A percentile compares a stretch with the other conserved stretches of the same genome.
These are phyloP conservation scores for Lamellibrachia satsuma DNA, from an alignment of 2,888 invertebrate genomes.

Conservation along the genomic window DNA sequence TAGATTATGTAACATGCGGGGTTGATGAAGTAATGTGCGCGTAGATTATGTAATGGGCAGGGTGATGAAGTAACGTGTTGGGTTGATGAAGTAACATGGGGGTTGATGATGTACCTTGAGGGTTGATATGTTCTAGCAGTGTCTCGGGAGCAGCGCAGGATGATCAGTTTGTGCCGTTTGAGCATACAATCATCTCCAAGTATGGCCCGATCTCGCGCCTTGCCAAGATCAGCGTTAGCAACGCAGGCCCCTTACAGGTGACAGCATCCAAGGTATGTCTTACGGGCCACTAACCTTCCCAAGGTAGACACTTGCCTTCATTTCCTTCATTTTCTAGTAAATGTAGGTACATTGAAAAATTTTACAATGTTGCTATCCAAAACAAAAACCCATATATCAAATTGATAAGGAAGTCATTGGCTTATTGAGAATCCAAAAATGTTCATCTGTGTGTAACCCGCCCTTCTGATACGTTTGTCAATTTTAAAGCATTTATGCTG, in stretches of 20 bases:
- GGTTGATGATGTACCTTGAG: background rate
- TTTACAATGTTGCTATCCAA: no score
- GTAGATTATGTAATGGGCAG: background rate
- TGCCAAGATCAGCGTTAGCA: conserved; percentile 41
- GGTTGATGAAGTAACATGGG: background rate
- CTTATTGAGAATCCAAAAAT: no score
- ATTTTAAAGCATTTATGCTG: no score
- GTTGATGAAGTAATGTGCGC: background rate
- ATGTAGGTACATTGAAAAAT: no score
- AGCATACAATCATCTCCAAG: conserved; percentile 36
- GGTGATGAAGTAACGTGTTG: background rate
- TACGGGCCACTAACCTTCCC: background rate
- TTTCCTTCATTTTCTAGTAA: no score
- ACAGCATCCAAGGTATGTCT: conserved; percentile 53
- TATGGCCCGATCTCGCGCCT: conserved; percentile 74
- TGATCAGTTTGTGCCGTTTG: conserved; percentile 40
- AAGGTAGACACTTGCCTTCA: background rate
- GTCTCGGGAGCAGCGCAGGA: conserved; percentile 1
- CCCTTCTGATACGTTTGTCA: no score
- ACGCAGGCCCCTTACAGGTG: conserved; percentile 51
- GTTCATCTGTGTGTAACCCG: no score
- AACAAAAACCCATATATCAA: no score
- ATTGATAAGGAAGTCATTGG: no score
- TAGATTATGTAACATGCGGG: background rate
- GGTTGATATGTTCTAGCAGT: background rate